Base-by-base conservation (phyloP, 2,888 invertebrate species). In the Mystacides longicornis region DNA sequence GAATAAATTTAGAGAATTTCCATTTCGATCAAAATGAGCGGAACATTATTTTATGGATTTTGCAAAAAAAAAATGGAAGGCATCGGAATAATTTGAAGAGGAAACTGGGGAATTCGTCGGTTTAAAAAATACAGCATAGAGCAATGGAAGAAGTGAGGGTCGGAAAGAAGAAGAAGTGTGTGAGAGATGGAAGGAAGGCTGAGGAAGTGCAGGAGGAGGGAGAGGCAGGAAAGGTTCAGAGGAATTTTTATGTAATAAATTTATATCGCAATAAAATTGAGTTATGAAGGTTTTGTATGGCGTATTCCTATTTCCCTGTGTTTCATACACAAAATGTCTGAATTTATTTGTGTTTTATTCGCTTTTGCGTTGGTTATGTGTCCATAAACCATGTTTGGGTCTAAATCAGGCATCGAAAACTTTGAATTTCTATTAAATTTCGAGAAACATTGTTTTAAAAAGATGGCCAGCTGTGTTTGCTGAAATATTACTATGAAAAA, bases 241-340 rank as follows among this genome's bases (percentile, higher is more conserved):
- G 60, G 60, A 60, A 60, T 60, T 60, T 60, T 60, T 59, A 60
- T 60, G 60, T 60, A 60, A 60, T 59, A 60, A 60, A 60, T 60
- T 60, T 60, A 60, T 60, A 56, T 60, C 60, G 60, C 58, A 60
- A 60, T 60, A 60, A 60, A 60, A 60, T 60, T 60, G 60, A 60
- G 60, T 60, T 60, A 60, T 60, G 60, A 60, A 60, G 60, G 60
- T 60, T n/a, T 27, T 60, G 58, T 60, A 59, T 57, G 58, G 58
- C 60, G 58, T 59, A 59, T 60, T 60, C 60, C 60, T 60, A 60
- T 59, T 60, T 60, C 57, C 58, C 60, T 56, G 57, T 60, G 60
- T 60, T 60, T 60, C 60, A 60, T 60, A 60, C 60, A 60, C 60
- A 60, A 60, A 60, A 60, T 59, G 58, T 60, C 58, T 60, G 60